Base-by-base conservation (phyloP, 2,113 vertebrate genomes). In the Passer montanus region DNA sequence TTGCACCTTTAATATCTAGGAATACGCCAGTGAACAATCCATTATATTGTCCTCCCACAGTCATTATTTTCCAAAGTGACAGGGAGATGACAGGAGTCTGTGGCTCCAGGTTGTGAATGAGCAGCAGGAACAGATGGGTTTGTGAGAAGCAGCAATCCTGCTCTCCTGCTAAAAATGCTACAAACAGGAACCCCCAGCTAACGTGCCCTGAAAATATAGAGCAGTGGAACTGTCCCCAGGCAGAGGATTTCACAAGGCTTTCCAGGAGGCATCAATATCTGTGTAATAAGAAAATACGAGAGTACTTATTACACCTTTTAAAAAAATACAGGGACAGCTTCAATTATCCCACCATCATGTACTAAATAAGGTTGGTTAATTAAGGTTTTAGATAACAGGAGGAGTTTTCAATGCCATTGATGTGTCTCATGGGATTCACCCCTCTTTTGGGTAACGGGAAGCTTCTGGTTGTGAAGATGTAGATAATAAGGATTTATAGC, bases 101-200 rank as follows among this genome's bases (percentile, higher is more conserved):
- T 46, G 89, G 87, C 91, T 96, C 28, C 95, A 84, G 95, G 95
- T 96, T 90, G 94, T 96, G 95, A 90, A 90, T 90, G 94, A 97
- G 94, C 95, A 93, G 90, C 37, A 0, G 94, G 95, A 96, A 63
- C 93, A 96, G 94, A 96, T 94, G 84, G 93, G 87, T 55, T 79
- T 58, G 88, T 0, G 44, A 96, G 76, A 56, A 89, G 77, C 92
- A 92, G 76, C 31, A 50, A 78, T 75, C 64, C 90, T 41, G 59
- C 83, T 86, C 79, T 90, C 85, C 82, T 70, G 74, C 89, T 96
- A 83, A 89, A 95, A 86, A 91, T 1, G 16, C 77, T 69, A 8
- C 79, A 68, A 82, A 72, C 69, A 75, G 77, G 86, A 95, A 84
- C 80, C 90, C 93, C 90, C 88, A 53, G 33, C 60, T 50, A 90